Percentiles rank a stretch among this genome's conserved stretches.
Conservation (phyloP, 92 coral and sea anemone species). For the Paragorgia papillata region DNA sequence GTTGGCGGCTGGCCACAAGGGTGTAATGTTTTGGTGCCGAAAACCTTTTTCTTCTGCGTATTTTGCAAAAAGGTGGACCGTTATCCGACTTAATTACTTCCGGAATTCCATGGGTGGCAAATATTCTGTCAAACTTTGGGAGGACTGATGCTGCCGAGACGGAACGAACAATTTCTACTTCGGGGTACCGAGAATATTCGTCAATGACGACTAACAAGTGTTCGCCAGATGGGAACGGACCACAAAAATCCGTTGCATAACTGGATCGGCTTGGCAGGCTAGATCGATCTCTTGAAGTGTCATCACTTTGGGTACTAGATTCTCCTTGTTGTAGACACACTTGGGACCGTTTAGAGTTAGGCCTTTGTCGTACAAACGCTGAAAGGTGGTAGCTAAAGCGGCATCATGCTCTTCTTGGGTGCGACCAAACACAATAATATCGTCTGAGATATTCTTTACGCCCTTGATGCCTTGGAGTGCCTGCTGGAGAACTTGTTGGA, state of each 20-base stretch:
- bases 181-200: too few species aligned
- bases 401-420: constrained; percentile 42
- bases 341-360: constrained; percentile 42
- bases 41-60: constrained; percentile 42
- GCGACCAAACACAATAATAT: constrained; percentile 17
- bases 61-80: constrained; percentile 47
- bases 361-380: constrained; percentile 30
- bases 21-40: constrained; percentile 43
- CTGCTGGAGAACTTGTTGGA: constrained; percentile 44
- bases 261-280: too few species aligned
- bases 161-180: constrained; percentile 13
- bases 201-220: constrained; percentile 33
- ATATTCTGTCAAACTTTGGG: constrained; percentile 32
- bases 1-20: constrained; percentile 47
- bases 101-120: constrained; percentile 50
- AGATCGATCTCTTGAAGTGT: too few species aligned
- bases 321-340: constrained; percentile 50
- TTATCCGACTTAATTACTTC: constrained; percentile 43
- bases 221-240: constrained; percentile 49
- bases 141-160: constrained; percentile 23
- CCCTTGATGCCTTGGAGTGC: constrained; percentile 32
- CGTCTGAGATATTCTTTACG: constrained; percentile 35
- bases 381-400: neutral
- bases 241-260: constrained; percentile 39
- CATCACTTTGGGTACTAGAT: constrained; percentile 43